Base-by-base conservation (phyloP, 2,888 invertebrate genomes). In the Lasioglossum pauxillum region DNA sequence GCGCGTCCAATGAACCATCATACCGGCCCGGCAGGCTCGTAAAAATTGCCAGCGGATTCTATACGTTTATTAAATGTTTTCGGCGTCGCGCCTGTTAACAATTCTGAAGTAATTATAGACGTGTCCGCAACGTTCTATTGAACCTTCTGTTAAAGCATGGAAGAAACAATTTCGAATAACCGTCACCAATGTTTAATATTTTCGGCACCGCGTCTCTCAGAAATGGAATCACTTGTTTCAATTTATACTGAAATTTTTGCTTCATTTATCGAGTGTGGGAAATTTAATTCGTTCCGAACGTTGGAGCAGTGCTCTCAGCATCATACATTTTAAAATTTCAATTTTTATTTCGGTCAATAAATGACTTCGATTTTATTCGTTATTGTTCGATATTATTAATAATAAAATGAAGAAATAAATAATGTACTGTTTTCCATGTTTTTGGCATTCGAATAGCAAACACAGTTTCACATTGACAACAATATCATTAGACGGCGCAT, bases 1-100 rank as follows among this genome's bases (percentile, higher is more conserved):
- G n/a, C n/a, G 44, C 69, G 64, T 67, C 41, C 77, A 77, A 14
- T n/a, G 69, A 64, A 44, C 27, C 64, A 31, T 31, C 64, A 31
- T 4, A 31, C 31, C 19, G 2, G 31, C 14, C 31, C 16, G 19
- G 64, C 64, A 8, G 64, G 7, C 31, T 31, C 64, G 31, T 64
- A 64, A 64, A 64, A 31, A 64, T 64, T 27, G 64, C 64, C 64
- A 3, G 19, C 64, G 16, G 64, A 64, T 7, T 31, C 64, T 31
- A 19, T 16, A 5, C 16, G 19, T 64, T 64, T 64, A 31, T 64
- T 64, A 64, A 64, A 64, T 31, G 19, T 31, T 64, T 31, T 4
- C 16, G 31, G 16, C 31, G 2, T n/a, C n/a, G 12, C 57, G 12
- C 4, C n/a, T 57, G 4, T 57, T n/a, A 57, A 12, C n/a, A 10